These are phyloP conservation scores for Halcyon smyrnensis DNA, from an alignment of 2,797 vertebrate genomes.

Conservation along the genomic window DNA sequence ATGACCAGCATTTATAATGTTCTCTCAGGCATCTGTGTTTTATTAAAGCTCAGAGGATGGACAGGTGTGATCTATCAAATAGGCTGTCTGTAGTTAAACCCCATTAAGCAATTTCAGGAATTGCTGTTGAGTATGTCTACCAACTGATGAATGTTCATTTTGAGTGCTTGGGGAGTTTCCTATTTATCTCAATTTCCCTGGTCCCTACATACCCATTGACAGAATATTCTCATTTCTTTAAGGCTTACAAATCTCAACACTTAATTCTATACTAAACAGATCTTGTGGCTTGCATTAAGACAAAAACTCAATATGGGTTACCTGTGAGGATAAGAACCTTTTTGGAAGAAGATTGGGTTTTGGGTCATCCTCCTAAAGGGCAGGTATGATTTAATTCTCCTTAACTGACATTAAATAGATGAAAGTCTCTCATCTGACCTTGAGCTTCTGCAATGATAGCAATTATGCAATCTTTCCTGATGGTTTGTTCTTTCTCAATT, in stretches of 20 bases:
- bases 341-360: neutral
- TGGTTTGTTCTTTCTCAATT: neutral
- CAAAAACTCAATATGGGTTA: neutral
- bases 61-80: neutral
- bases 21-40: neutral
- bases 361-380: neutral
- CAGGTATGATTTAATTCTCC: neutral
- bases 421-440: neutral
- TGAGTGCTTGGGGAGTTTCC: neutral
- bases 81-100: neutral
- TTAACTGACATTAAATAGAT: neutral
- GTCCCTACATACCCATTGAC: neutral
- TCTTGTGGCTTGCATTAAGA: neutral
- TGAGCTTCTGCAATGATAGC: neutral
- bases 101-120: neutral
- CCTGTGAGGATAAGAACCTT: neutral
- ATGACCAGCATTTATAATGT: neutral
- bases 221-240: neutral
- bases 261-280: neutral
- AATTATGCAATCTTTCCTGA: neutral
- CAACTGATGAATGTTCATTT: neutral
- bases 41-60: neutral
- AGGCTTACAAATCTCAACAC: neutral
- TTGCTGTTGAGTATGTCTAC: neutral
- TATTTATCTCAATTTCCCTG: neutral